These are phyloP conservation scores for Serranus cabrilla DNA, from an alignment of 2,797 vertebrate species.

Conservation along the genomic window DNA sequence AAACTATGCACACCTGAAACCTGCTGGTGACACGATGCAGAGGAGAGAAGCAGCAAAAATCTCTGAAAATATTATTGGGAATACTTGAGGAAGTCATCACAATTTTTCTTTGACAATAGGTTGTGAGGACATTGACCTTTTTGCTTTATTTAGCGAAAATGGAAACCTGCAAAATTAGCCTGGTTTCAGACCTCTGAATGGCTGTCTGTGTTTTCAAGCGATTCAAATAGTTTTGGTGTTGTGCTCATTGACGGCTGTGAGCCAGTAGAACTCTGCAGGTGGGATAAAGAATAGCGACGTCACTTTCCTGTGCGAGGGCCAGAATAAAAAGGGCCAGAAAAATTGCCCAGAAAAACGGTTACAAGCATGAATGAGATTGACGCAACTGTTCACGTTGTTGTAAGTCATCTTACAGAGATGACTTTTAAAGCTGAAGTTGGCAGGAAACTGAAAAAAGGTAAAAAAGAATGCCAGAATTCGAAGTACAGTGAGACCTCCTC, in stretches of 20 bases:
- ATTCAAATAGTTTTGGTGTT: neutral
- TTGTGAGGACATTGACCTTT: neutral
- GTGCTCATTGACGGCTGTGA: neutral
- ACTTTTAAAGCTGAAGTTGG: neutral
- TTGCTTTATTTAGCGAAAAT: neutral
- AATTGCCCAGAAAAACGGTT: neutral
- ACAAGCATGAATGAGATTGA: neutral
- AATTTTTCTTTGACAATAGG: neutral
- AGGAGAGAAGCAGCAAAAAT: neutral
- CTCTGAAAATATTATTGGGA: neutral
- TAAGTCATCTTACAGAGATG: neutral
- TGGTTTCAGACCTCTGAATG: neutral
- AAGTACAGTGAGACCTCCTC: too few relatives aligned
- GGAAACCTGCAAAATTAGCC: neutral
- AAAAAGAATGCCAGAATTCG: too few relatives aligned
- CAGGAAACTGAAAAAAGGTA: too few relatives aligned
- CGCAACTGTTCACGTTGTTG: neutral
- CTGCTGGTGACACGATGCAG: conserved; percentile 13
- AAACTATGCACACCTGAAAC: conserved; percentile 26
- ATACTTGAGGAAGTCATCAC: neutral
- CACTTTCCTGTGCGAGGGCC: neutral
- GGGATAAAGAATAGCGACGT: neutral
- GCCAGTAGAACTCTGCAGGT: conserved; percentile 13
- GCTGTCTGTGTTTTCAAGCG: neutral
- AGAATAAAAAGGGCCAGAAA: neutral